phyloP scores from a whole-genome alignment of 2,113 vertebrate genomes.

The Lichenostomus cassidix region DNA sequence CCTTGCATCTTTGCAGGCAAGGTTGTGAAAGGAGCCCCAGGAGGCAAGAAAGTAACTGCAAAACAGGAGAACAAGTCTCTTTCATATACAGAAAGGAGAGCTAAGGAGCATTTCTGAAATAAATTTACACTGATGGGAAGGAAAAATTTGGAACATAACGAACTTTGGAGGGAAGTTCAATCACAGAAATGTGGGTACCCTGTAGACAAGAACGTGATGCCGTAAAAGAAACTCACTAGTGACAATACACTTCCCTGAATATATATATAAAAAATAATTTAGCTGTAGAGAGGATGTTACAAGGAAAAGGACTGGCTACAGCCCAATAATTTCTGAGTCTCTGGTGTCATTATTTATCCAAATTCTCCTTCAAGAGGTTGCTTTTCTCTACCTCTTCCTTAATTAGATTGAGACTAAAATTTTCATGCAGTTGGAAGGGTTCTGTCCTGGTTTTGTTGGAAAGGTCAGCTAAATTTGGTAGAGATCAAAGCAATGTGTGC shows the following conservation, averaged over 20 bases:
- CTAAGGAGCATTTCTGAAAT: background rate
- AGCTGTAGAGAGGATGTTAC: background rate
- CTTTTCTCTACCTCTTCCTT: background rate
- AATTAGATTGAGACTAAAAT: background rate
- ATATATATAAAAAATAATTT: background rate
- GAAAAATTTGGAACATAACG: background rate
- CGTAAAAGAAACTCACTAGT: background rate
- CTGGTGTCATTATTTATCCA: background rate
- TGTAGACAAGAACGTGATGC: background rate
- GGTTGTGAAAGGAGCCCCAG: background rate
- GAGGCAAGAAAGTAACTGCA: background rate
- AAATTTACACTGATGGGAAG: background rate
- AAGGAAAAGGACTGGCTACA: background rate
- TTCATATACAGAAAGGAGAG: background rate
- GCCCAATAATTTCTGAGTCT: background rate
- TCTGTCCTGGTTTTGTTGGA: background rate
- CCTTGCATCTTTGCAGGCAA: background rate
- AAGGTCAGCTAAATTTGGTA: background rate
- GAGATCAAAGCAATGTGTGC: background rate
- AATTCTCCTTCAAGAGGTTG: background rate
- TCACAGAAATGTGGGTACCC: background rate
- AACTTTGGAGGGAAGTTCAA: background rate
- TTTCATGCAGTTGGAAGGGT: background rate
- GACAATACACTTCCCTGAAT: background rate
- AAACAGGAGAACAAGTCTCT: background rate